phyloP scores from a whole-genome alignment of 2,797 vertebrate species.

The Leptoclinus maculatus region DNA sequence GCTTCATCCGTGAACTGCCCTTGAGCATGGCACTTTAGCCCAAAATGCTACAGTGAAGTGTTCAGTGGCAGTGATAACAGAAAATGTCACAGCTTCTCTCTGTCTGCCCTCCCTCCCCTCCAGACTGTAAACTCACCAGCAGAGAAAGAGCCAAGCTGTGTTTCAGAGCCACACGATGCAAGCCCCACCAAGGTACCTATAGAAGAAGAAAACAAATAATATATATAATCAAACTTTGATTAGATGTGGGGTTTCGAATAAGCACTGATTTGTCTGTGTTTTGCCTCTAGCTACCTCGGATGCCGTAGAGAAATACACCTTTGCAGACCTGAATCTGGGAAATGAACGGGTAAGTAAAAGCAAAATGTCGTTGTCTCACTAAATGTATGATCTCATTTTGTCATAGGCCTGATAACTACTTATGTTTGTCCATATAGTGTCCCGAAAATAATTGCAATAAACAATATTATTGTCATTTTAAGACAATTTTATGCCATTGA shows the following conservation, averaged over 20 bases:
- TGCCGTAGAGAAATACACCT: constrained; percentile 86
- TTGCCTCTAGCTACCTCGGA: constrained; percentile 69
- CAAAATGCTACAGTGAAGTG: no score
- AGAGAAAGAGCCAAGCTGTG: constrained; percentile 94
- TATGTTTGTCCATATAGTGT: background rate
- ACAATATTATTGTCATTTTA: background rate
- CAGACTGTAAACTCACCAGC: constrained; percentile 93
- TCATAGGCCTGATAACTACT: background rate
- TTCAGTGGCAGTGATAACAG: no score
- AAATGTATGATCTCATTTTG: background rate
- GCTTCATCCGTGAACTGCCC: background rate
- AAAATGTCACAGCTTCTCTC: background rate
- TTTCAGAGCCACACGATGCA: constrained; percentile 92
- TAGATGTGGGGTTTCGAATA: background rate
- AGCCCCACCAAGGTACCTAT: constrained; percentile 84
- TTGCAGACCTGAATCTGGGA: constrained; percentile 95
- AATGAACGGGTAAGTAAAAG: constrained; percentile 89
- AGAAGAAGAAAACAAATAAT: background rate
- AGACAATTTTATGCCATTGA: background rate
- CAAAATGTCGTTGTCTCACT: background rate
- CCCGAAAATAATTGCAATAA: background rate
- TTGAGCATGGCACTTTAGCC: background rate
- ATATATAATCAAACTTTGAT: background rate
- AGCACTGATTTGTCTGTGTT: background rate
- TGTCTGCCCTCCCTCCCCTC: constrained; percentile 18